A percentile compares a stretch with the other conserved stretches of the same genome.
phyloP scores from a whole-genome alignment of 2,797 vertebrate species.

The Heteromormyrus szaboi region DNA sequence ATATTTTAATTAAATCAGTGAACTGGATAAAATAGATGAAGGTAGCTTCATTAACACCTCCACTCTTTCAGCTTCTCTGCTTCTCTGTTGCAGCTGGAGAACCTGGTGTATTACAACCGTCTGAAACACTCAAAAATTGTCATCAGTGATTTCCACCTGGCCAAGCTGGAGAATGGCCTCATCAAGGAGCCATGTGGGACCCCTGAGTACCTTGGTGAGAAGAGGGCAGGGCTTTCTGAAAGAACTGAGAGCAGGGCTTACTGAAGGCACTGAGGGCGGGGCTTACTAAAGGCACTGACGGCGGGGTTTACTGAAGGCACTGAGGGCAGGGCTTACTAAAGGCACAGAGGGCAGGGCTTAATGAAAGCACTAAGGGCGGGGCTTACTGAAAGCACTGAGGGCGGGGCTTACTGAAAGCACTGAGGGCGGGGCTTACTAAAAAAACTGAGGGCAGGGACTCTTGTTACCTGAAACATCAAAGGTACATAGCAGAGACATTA shows the following conservation, averaged over 20 bases:
- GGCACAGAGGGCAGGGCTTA: background rate
- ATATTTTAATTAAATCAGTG: background rate
- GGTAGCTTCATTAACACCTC: background rate
- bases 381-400: background rate
- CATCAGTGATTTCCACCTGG: slow-evolving; percentile 96
- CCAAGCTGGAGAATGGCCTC: slow-evolving; percentile 90
- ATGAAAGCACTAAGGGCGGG: background rate
- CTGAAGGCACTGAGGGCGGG: background rate
- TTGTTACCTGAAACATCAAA: background rate
- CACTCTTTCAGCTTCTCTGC: background rate
- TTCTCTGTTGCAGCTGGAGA: slow-evolving; percentile 74
- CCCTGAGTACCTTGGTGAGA: slow-evolving; percentile 90
- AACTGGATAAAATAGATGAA: background rate
- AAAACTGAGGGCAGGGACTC: background rate
- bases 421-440: background rate
- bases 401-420: background rate
- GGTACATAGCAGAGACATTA: background rate
- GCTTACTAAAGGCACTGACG: background rate
- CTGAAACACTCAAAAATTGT: slow-evolving; percentile 98
- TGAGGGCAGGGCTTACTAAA: background rate
- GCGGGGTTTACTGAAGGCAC: background rate
- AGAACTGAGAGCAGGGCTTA: background rate
- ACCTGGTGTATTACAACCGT: slow-evolving; percentile 93
- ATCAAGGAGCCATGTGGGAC: slow-evolving; percentile 97
- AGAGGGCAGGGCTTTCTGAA: background rate